These are phyloP conservation scores for Noctua janthe DNA, from an alignment of 2,888 invertebrate species.

Conservation along the genomic window DNA sequence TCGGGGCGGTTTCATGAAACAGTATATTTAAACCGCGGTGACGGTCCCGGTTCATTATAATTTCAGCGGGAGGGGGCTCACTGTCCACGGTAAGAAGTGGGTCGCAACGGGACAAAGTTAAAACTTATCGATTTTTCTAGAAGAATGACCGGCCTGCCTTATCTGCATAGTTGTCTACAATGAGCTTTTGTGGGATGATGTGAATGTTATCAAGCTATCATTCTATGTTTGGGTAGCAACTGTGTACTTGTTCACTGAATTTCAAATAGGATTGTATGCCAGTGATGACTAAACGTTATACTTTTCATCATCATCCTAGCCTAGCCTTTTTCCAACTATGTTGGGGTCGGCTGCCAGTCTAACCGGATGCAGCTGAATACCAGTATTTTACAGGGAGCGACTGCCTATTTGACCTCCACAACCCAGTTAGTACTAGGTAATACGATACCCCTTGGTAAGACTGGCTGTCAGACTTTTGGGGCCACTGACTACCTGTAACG, in stretches of 20 bases:
- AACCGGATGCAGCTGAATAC: too few relatives aligned
- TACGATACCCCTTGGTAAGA: too few relatives aligned
- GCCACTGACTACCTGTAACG: too few relatives aligned
- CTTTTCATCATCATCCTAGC: not conserved
- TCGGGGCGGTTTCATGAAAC: slow-evolving; percentile 41
- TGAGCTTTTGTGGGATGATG: slow-evolving; percentile 1
- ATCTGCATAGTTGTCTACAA: slow-evolving; percentile 11
- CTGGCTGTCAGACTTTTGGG: too few relatives aligned
- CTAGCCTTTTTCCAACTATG: too few relatives aligned
- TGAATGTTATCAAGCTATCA: not conserved
- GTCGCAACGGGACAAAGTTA: slow-evolving; percentile 66
- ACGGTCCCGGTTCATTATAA: slow-evolving; percentile 65
- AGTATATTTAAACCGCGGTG: slow-evolving; percentile 63
- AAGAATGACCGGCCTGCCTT: slow-evolving; percentile 38
- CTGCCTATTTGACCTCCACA: too few relatives aligned
- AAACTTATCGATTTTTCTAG: slow-evolving; percentile 72
- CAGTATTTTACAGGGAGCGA: too few relatives aligned
- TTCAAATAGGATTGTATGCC: not conserved
- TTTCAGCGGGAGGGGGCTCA: slow-evolving; percentile 60
- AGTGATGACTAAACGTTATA: slow-evolving; percentile 6
- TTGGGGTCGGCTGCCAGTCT: too few relatives aligned
- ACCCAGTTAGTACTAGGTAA: too few relatives aligned
- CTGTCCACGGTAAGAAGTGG: slow-evolving; percentile 64
- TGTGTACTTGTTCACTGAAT: not conserved
- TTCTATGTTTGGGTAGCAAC: not conserved